A percentile compares a stretch with the other conserved stretches of the same genome.
phyloP scores from a whole-genome alignment of 2,113 vertebrate genomes.

The Misgurnus mizolepis region DNA sequence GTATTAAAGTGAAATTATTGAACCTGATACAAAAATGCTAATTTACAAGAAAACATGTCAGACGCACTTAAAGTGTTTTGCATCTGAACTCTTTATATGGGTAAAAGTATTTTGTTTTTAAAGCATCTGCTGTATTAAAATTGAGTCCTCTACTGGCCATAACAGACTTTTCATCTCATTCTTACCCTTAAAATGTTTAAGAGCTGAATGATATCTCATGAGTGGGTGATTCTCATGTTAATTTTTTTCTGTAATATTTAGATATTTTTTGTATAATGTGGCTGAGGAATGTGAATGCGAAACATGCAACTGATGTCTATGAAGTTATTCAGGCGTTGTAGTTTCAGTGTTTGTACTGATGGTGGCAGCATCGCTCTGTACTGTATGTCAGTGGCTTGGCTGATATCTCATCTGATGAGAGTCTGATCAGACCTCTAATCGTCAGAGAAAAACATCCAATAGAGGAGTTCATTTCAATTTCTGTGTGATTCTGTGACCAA shows the following conservation, averaged over 20 bases:
- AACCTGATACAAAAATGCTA: too few species aligned
- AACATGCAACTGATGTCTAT: too few species aligned
- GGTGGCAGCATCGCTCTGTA: constrained; percentile 11
- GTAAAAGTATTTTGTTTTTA: too few species aligned
- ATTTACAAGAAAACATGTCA: too few species aligned
- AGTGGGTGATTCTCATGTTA: too few species aligned
- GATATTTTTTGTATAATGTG: too few species aligned
- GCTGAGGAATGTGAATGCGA: too few species aligned
- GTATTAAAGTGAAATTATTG: too few species aligned
- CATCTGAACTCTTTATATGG: too few species aligned
- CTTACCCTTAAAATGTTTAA: not conserved
- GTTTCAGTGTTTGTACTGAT: constrained; percentile 23
- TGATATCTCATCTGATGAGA: not conserved
- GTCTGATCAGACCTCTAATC: not conserved
- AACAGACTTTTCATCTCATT: not conserved
- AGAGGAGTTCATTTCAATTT: not conserved
- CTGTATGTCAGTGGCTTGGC: constrained; percentile 5
- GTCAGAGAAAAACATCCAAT: not conserved
- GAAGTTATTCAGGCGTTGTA: not conserved
- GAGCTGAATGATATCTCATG: too few species aligned
- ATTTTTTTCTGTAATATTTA: too few species aligned
- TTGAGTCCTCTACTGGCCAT: constrained; percentile 6
- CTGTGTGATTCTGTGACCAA: not conserved
- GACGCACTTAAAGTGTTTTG: too few species aligned
- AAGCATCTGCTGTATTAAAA: not conserved